phyloP scores from a whole-genome alignment of 2,113 vertebrate genomes.

The Dipodomys stephensi region DNA sequence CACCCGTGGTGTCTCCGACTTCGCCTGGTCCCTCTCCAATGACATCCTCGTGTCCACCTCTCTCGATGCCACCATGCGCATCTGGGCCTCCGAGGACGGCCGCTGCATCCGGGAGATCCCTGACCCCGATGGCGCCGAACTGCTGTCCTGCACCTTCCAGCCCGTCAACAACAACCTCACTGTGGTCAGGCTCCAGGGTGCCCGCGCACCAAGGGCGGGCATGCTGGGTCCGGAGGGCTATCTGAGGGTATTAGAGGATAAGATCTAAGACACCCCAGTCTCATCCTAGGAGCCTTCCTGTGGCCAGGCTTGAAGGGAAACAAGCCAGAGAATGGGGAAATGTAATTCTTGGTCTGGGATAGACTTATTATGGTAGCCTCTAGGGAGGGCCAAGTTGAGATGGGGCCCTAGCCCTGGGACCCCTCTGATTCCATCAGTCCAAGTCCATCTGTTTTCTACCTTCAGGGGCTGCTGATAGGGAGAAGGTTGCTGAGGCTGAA shows the following conservation, averaged over 20 bases:
- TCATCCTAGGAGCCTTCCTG: background rate
- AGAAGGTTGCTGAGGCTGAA: background rate
- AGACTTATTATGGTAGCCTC: background rate
- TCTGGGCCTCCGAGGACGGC: conserved; percentile 95
- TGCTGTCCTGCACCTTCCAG: conserved; percentile 97
- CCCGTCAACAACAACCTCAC: conserved; percentile 98
- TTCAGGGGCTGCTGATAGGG: background rate
- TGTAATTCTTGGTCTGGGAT: background rate
- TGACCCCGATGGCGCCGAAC: conserved; percentile 93
- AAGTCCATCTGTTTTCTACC: conserved; percentile 80
- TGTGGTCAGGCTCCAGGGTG: conserved; percentile 87
- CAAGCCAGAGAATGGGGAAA: background rate
- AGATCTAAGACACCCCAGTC: background rate
- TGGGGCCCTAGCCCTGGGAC: background rate
- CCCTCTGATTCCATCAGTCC: conserved; percentile 76
- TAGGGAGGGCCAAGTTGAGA: rapidly evolving
- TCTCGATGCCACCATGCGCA: conserved; percentile 92
- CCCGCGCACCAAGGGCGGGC: background rate
- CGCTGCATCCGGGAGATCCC: conserved; percentile 95
- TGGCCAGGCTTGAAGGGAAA: conserved; percentile 18
- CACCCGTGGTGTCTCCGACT: conserved; percentile 92
- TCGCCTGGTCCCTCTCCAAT: conserved; percentile 97
- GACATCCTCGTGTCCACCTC: conserved; percentile 97
- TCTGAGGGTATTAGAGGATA: background rate
- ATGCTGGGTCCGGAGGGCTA: conserved; percentile 5